These are phyloP conservation scores for Columbina picui DNA, from an alignment of 2,113 vertebrate species.

Conservation along the genomic window DNA sequence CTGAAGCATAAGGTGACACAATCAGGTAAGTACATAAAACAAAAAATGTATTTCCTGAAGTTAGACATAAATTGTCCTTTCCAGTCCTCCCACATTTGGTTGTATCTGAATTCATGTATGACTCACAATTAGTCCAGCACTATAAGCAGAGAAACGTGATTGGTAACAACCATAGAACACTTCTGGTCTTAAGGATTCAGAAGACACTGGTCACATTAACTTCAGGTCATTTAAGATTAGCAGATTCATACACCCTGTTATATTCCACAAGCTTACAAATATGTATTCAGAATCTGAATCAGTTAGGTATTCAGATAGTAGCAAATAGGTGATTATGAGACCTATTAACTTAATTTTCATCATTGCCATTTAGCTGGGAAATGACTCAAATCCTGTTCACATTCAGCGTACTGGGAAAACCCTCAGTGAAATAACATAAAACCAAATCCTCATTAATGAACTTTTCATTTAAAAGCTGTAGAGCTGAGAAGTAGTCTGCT, in stretches of 20 bases:
- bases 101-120: background rate
- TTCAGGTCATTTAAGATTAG: background rate
- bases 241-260: background rate
- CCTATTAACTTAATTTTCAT: slow-evolving; percentile 21
- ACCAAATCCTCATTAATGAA: background rate
- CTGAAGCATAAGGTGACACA: background rate
- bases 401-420: background rate
- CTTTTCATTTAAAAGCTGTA: background rate
- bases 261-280: background rate
- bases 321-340: slow-evolving; percentile 11
- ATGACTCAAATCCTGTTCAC: slow-evolving; percentile 33
- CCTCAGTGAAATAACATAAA: background rate
- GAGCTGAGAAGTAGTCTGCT: background rate
- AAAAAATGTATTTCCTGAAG: background rate
- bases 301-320: slow-evolving; percentile 16
- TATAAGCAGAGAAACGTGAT: background rate
- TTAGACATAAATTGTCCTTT: background rate
- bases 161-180: background rate
- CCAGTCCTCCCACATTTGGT: background rate
- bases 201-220: background rate
- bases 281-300: background rate
- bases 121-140: background rate
- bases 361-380: slow-evolving; percentile 1
- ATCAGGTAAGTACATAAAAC: background rate
- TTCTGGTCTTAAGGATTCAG: background rate